These are phyloP conservation scores for Alouatta palliata DNA, from an alignment of 2,113 vertebrate species.

Conservation along the genomic window DNA sequence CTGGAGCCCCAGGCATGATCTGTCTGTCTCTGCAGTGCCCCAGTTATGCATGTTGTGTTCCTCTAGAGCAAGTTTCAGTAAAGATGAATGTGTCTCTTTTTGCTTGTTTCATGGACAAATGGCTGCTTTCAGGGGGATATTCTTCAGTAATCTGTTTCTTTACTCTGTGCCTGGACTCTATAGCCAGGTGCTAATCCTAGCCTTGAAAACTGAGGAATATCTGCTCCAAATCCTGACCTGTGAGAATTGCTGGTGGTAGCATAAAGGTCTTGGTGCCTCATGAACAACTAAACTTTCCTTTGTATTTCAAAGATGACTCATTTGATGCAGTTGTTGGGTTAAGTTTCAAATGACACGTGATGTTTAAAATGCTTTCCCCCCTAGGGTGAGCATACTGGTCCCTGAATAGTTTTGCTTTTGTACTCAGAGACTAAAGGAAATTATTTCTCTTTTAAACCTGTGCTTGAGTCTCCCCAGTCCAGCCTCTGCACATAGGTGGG, in stretches of 20 bases:
- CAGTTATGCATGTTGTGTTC: neutral
- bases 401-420: slow-evolving; percentile 16
- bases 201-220: neutral
- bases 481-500: neutral
- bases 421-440: neutral
- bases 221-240: neutral
- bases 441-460: neutral
- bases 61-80: neutral
- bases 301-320: slow-evolving; percentile 55
- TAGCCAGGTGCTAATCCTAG: neutral
- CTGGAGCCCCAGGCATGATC: neutral
- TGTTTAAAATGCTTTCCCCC: neutral
- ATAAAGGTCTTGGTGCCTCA: neutral
- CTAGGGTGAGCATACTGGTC: neutral
- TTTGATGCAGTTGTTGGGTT: neutral
- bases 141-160: neutral
- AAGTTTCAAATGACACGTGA: slow-evolving; percentile 32
- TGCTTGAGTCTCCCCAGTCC: neutral
- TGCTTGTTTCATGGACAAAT: neutral
- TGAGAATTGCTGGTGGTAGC: neutral
- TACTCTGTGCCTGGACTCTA: neutral
- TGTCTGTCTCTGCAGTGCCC: neutral
- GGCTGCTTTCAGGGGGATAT: neutral
- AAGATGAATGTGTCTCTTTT: neutral
- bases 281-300: neutral